Base-by-base conservation (phyloP, 2,888 invertebrate genomes). In the Troides aeacus region DNA sequence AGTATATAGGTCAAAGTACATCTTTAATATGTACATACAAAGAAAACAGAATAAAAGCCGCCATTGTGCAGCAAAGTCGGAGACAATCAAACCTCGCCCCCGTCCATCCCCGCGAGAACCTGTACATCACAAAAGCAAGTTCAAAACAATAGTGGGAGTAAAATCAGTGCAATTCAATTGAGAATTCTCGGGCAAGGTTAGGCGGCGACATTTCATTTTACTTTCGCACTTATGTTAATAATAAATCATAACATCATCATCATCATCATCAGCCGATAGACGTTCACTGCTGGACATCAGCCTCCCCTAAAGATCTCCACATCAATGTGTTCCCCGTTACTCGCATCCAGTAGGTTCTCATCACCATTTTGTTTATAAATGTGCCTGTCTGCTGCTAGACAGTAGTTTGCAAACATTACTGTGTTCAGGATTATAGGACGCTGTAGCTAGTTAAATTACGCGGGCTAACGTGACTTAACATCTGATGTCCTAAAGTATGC, bases 71-170 rank as follows among this genome's bases (percentile, higher is more conserved):
- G 39, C 5, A 50, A 50, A 50, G 17, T 12, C 50, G 50, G 50
- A 21, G 57, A 57, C 57, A n/a, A 57, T 57, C 57, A n/a, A 57
- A 57, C 57, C n/a, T n/a, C n/a, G 10, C 53, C n/a, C 17, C n/a
- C 15, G 5, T 15, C 53, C 10, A 17, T 17, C 57, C 57, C 21
- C 21, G 57, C n/a, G 18, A 21, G 21, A 57, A 57, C n/a, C 56
- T 36, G 23, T 64, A 42, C 57, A 57, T 21, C 58, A 64, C 36
- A 64, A n/a, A 59, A 59, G 42, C 46, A 18, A 21, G 21, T 21
- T 50, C 30, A 50, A 50, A 60, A 66, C 66, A 59, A 66, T 50
- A 21, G 50, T 59, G 59, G 59, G 59, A 50, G 46, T 65, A 58
- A 23, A 59, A 24, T 65, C 46, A 24, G 17, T 50, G 63, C 56